These are phyloP conservation scores for Oryzias dopingdopingensis DNA, from an alignment of 2,797 vertebrate genomes.

Conservation along the genomic window DNA sequence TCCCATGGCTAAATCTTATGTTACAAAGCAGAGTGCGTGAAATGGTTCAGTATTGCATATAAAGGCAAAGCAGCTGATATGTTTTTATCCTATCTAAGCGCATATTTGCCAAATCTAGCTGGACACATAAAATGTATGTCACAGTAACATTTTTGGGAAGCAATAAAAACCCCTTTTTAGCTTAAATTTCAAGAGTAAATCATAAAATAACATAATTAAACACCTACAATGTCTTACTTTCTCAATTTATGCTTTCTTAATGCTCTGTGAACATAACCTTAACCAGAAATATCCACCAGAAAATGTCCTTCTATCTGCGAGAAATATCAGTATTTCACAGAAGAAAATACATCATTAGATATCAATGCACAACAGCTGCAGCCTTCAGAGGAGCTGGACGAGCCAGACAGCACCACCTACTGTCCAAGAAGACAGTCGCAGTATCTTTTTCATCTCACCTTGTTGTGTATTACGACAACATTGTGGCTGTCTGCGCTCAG, in stretches of 20 bases:
- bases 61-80: slow-evolving; percentile 21
- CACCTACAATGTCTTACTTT: slow-evolving; percentile 17
- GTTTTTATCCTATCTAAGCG: slow-evolving; percentile 34
- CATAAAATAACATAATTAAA: slow-evolving; percentile 39
- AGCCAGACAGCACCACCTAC: slow-evolving; percentile 52
- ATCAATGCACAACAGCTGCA: slow-evolving; percentile 23
- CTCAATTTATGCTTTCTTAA: slow-evolving; percentile 49
- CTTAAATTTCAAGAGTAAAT: slow-evolving; percentile 28
- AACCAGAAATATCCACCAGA: slow-evolving; percentile 28
- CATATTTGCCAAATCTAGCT: slow-evolving; percentile 34
- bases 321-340: slow-evolving; percentile 12
- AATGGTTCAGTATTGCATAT: slow-evolving; percentile 31
- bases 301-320: slow-evolving; percentile 17
- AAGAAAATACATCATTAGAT: slow-evolving; percentile 16
- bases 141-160: slow-evolving; percentile 35
- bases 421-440: slow-evolving; percentile 6
- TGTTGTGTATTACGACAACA: slow-evolving; percentile 95
- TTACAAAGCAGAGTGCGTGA: slow-evolving; percentile 33
- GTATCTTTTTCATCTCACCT: slow-evolving; percentile 73
- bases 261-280: slow-evolving; percentile 7
- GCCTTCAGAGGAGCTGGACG: slow-evolving; percentile 15
- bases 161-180: slow-evolving; percentile 35
- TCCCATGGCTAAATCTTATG: slow-evolving; percentile 28
- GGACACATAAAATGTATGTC: slow-evolving; percentile 39
- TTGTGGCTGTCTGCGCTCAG: slow-evolving; percentile 88